Conservation (phyloP, 92 coral and sea anemone genomes). For the Porites lobata region DNA sequence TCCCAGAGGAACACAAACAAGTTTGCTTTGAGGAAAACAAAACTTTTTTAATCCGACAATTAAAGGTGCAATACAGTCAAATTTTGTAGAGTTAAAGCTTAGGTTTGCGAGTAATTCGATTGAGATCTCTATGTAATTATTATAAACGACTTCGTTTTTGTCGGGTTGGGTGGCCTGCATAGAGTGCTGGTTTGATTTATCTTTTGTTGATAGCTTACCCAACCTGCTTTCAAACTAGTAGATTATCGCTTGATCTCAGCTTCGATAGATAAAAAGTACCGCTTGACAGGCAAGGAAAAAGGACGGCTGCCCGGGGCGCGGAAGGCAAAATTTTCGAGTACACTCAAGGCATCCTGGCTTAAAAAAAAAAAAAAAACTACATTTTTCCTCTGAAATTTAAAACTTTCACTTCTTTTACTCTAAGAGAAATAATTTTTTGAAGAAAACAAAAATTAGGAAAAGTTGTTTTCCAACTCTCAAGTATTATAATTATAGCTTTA, state of each 20-base stretch:
- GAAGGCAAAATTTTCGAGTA: neutral
- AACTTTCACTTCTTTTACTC: too few species aligned
- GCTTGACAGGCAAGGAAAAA: neutral
- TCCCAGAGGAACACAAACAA: slow-evolving; percentile 45
- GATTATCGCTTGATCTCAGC: slow-evolving; percentile 45
- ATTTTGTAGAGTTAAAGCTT: too few species aligned
- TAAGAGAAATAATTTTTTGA: too few species aligned
- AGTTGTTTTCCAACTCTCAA: too few species aligned
- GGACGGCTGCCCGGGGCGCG: slow-evolving; percentile 1
- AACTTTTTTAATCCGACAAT: slow-evolving; percentile 9
- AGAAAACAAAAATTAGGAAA: too few species aligned
- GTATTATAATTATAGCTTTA: too few species aligned
- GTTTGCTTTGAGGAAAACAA: neutral
- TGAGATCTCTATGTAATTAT: neutral
- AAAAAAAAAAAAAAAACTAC: too few species aligned
- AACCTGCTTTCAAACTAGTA: neutral
- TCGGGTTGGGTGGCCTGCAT: slow-evolving; percentile 1
- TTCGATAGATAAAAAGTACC: slow-evolving; percentile 17
- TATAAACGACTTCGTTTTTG: neutral
- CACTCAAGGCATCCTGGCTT: neutral
- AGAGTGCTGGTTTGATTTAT: neutral
- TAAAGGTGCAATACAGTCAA: neutral
- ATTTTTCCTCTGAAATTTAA: too few species aligned
- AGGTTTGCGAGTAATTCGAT: too few species aligned
- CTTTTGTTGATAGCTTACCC: slow-evolving; percentile 26